phyloP scores from a whole-genome alignment of 2,888 invertebrate genomes.

The Cacoxenus indagator region DNA sequence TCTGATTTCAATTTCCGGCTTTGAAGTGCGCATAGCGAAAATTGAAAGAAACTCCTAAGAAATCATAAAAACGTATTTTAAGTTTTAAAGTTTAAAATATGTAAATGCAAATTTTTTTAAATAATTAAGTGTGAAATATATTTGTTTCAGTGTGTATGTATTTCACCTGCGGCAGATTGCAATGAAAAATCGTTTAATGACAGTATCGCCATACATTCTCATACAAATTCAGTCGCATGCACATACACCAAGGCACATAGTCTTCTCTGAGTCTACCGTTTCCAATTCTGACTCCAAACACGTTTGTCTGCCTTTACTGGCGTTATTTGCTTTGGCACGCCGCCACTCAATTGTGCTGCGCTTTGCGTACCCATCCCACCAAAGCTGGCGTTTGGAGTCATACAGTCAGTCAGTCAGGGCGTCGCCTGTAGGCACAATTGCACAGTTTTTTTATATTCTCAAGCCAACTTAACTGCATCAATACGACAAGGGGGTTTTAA shows the following conservation, averaged over 20 bases:
- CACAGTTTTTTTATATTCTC: constrained; percentile 1
- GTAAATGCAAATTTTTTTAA: too few relatives aligned
- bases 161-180: constrained; percentile 67
- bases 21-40: not conserved
- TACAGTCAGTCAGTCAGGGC: not conserved
- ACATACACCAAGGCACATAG: not conserved
- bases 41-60: not conserved
- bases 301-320: not conserved
- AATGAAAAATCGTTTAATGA: constrained; percentile 70
- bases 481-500: too few relatives aligned
- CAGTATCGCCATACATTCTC: constrained; percentile 33
- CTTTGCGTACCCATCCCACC: not conserved
- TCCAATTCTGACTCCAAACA: not conserved
- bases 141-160: constrained; percentile 8
- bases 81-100: too few relatives aligned
- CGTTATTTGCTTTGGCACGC: constrained; percentile 5
- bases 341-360: not conserved
- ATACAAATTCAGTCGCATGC: not conserved
- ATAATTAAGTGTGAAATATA: too few relatives aligned
- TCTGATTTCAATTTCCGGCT: not conserved
- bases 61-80: not conserved
- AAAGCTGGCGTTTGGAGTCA: not conserved
- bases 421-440: constrained; percentile 19
- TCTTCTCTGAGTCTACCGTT: not conserved
- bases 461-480: constrained; percentile 23